A percentile compares a stretch with the other conserved stretches of the same genome.
Evolutionary conservation across 2,888 invertebrate genomes (phyloP).

Genomic region (Drosophila macrospina): DNA sequence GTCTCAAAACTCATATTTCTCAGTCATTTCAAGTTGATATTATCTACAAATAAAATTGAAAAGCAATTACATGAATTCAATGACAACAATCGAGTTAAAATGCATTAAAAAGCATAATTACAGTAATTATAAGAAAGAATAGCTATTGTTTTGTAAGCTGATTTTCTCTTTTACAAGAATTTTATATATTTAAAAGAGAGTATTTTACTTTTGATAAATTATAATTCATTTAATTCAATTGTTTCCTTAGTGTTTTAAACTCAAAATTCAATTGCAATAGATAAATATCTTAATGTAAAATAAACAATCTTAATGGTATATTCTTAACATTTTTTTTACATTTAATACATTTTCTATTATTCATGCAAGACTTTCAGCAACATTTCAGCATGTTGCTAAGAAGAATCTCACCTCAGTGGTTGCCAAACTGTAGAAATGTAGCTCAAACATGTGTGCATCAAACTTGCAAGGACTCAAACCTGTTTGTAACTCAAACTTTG

Average conservation of each 20-base stretch:
- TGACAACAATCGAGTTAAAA: conserved; percentile 3
- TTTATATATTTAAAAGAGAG: no score
- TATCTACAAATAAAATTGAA: not conserved
- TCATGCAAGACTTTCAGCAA: not conserved
- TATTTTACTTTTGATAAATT: no score
- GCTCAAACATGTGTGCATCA: conserved; percentile 33
- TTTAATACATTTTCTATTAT: no score
- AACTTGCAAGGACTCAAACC: conserved; percentile 17
- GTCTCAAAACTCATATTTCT: not conserved
- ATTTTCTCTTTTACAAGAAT: no score
- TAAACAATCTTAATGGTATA: no score
- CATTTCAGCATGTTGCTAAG: conserved; percentile 5
- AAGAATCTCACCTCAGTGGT: conserved; percentile 31
- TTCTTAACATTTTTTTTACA: no score
- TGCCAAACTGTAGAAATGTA: conserved; percentile 8
- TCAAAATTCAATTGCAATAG: no score
- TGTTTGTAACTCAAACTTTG: conserved; percentile 4
- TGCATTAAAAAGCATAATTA: not conserved
- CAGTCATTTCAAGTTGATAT: not conserved
- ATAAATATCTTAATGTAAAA: no score
- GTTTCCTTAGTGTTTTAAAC: no score
- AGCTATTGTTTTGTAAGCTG: no score
- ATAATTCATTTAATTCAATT: no score
- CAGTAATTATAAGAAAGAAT: not conserved
- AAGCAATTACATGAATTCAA: not conserved